Base-by-base conservation (phyloP, 2,797 vertebrate species). In the Paramormyrops hopkinsi region DNA sequence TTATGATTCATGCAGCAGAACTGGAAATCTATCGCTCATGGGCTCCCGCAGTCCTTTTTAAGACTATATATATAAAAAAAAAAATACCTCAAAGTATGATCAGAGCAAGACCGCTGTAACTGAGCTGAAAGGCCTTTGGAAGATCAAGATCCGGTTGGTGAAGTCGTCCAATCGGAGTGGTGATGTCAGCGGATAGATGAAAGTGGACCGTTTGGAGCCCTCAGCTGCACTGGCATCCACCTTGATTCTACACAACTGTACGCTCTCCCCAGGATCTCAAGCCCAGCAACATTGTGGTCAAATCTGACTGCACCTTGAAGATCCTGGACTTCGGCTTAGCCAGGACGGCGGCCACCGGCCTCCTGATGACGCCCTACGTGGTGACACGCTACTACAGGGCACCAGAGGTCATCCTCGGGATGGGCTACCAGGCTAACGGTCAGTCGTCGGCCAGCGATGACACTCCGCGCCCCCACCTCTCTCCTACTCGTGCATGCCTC, bases 361-460 rank as follows among this genome's bases (percentile, higher is more conserved):
- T 99, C 91, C 97, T 99, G 95, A 99, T 99, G 98, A 99, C 98
- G 3, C 98, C 98, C 91, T 99, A 99, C 1, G 98, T 99, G 91
- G 98, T 99, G 90, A 99, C 98, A 4, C 98, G 98, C 92, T 99
- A 99, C 95, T 99, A 99, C 96, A 97, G 98, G 65, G 98, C 98
- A 90, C 98, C 98, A 0, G 98, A 99, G 92, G 98, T 99, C 95
- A 99, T 99, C 94, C 95, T 99, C 89, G 98, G 98, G 92, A 99
- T 99, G 98, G 98, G 98, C 91, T 99, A 99, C 96, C 99, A 99
- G 95, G 98, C 99, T 93, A 99, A 99, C 65, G 98, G 98, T 99
- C 93, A 98, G 98, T 94, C 88, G 29, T 29, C 14, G 2, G 50
- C 14, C 19, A 2, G n/a, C 37, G 22, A 2, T 9, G 3, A 41